Base-by-base conservation (phyloP, 2,888 invertebrate species). In the Gandaritis pyraliata region DNA sequence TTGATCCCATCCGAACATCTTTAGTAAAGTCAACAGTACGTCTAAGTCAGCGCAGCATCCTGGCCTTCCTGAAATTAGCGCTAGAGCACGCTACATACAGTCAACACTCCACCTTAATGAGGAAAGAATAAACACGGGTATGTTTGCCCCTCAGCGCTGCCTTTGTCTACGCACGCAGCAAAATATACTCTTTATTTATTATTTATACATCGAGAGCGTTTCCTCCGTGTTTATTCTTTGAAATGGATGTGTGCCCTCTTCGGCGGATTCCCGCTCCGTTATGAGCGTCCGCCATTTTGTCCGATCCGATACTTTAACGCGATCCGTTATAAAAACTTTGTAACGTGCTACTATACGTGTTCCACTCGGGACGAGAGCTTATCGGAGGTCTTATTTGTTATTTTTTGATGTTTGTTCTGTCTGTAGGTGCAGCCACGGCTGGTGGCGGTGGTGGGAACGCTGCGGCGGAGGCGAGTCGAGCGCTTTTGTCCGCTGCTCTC, bases 161-260 rank as follows among this genome's bases (percentile, higher is more conserved):
- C 85, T 87, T 90, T 89, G 90, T 90, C 88, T 88, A 85, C 83
- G 83, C 83, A 80, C 83, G 82, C 86, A 83, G 83, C 81, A 79
- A 88, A 87, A 87, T 88, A 88, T 85, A 86, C 86, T 80, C 86
- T 83, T 83, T 86, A 87, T 89, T 88, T 87, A 89, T 89, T 89
- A 90, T 90, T 88, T 89, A 90, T 88, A 87, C 89, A 87, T 87
- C 85, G 86, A 86, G 86, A 87, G 84, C 83, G 80, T 81, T 85
- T 86, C 82, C 84, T 81, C 77, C 78, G 76, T 90, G 88, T 89
- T 88, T 88, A 85, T 87, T 87, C 86, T 88, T 84, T 84, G 88
- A 86, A 87, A 89, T 90, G 87, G 88, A 87, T 86, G 87, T 88
- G 83, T 80, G 82, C 80, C 76, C 78, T 50, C 50, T 36, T 72